A percentile compares a stretch with the other conserved stretches of the same genome.
Conservation (phyloP, 2,888 invertebrate genomes). For the Agriopis aurantiaria region DNA sequence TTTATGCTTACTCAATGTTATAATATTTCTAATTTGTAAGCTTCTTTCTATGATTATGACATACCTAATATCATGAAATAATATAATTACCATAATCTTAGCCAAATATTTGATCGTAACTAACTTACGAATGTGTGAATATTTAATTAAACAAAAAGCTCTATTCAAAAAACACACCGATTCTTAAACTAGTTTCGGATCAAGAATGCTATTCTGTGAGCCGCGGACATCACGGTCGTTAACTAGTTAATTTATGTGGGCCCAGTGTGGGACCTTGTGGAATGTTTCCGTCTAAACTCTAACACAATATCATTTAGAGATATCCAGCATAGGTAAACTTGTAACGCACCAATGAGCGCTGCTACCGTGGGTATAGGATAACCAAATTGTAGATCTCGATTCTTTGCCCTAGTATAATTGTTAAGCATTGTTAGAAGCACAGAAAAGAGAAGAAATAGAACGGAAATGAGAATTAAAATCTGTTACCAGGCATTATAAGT, state of each 20-base stretch:
- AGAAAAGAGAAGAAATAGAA: no score
- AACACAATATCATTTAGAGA: neutral
- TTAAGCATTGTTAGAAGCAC: no score
- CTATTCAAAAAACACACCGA: conserved; percentile 5
- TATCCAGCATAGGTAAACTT: neutral
- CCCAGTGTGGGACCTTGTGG: conserved; percentile 29
- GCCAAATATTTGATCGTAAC: neutral
- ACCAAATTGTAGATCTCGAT: neutral
- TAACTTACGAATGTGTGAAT: neutral
- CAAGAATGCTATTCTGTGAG: neutral
- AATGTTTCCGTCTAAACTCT: conserved; percentile 19
- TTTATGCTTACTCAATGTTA: no score
- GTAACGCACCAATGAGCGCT: neutral
- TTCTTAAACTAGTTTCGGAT: conserved; percentile 23
- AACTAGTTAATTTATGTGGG: conserved; percentile 24
- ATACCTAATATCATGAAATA: neutral
- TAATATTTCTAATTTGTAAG: no score
- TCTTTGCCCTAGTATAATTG: neutral
- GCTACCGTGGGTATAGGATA: neutral
- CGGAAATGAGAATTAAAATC: no score
- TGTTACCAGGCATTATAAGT: no score
- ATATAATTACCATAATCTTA: neutral
- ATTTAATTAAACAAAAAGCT: conserved; percentile 13
- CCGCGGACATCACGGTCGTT: conserved; percentile 17
- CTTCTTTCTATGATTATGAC: no score